Percentiles rank a stretch among this genome's conserved stretches.
These are phyloP conservation scores for Diarsia dahlii DNA, from an alignment of 2,888 invertebrate species.

Conservation along the genomic window DNA sequence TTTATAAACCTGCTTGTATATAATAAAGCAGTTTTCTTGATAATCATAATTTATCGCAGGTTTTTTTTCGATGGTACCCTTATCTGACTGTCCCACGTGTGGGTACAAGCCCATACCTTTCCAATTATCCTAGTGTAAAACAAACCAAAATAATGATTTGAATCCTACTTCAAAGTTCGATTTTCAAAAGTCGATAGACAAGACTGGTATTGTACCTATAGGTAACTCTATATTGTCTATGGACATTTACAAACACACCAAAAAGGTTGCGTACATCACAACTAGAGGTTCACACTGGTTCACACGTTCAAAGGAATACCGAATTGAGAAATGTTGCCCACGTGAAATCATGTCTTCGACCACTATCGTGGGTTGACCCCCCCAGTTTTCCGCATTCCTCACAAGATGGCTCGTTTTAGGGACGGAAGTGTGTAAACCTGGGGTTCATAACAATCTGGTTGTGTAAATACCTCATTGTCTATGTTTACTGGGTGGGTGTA, in stretches of 20 bases:
- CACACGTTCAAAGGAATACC: slow-evolving; percentile 77
- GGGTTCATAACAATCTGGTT: slow-evolving; percentile 74
- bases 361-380: slow-evolving; percentile 62
- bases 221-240: background rate
- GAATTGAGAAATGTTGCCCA: slow-evolving; percentile 79
- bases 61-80: background rate
- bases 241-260: slow-evolving; percentile 34
- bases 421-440: slow-evolving; percentile 62
- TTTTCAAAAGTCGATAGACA: background rate
- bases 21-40: background rate
- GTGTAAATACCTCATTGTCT: slow-evolving; percentile 80
- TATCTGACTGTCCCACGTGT: background rate
- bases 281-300: slow-evolving; percentile 77
- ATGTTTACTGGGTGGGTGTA: slow-evolving; percentile 82
- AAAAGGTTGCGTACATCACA: slow-evolving; percentile 47
- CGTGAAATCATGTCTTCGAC: slow-evolving; percentile 71
- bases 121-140: background rate
- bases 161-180: background rate
- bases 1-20: slow-evolving; percentile 3
- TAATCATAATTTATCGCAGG: background rate
- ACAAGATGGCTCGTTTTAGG: slow-evolving; percentile 57
- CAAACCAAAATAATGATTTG: background rate
- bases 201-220: background rate
- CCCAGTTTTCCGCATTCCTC: slow-evolving; percentile 66
- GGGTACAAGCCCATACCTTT: background rate